Percentiles rank a stretch among this genome's conserved stretches.
These are phyloP conservation scores for Tethya wilhelma DNA, from an alignment of 37 sponge, comb jelly and placozoan genomes.

Conservation along the genomic window DNA sequence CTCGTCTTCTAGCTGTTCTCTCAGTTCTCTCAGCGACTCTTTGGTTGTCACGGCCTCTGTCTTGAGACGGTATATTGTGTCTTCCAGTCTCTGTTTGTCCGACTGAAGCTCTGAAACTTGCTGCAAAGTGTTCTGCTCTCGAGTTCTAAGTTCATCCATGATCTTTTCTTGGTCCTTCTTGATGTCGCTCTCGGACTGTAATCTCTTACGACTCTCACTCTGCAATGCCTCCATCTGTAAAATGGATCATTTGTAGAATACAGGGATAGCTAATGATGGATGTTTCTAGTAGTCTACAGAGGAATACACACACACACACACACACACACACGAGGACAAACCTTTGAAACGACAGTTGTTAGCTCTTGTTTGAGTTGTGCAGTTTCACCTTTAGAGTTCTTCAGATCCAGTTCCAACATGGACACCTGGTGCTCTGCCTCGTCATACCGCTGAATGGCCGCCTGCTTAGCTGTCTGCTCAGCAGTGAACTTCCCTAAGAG, in stretches of 20 bases:
- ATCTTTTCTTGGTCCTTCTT: slow-evolving; percentile 34
- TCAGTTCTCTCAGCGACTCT: slow-evolving; percentile 31
- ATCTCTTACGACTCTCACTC: slow-evolving; percentile 36
- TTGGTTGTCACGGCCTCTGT: slow-evolving; percentile 24
- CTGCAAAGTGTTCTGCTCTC: slow-evolving; percentile 12
- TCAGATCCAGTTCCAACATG: slow-evolving; percentile 63
- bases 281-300: not conserved
- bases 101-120: slow-evolving; percentile 36
- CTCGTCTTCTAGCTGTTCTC: slow-evolving; percentile 58
- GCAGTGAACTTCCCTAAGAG: slow-evolving; percentile 42
- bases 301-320: not conserved
- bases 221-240: slow-evolving; percentile 10
- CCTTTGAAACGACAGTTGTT: slow-evolving; percentile 9
- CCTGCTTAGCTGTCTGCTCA: slow-evolving; percentile 35
- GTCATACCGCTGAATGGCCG: slow-evolving; percentile 35
- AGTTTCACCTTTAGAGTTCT: slow-evolving; percentile 43
- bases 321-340: slow-evolving; percentile 19
- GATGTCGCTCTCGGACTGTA: slow-evolving; percentile 27
- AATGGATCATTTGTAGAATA: not conserved
- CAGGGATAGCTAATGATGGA: not conserved
- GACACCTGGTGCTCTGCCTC: slow-evolving; percentile 49
- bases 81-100: slow-evolving; percentile 66
- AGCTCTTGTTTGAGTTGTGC: slow-evolving; percentile 20
- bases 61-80: slow-evolving; percentile 61
- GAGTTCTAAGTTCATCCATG: slow-evolving; percentile 17